Conservation (phyloP, 2,888 invertebrate genomes). For the Philaethria dido region DNA sequence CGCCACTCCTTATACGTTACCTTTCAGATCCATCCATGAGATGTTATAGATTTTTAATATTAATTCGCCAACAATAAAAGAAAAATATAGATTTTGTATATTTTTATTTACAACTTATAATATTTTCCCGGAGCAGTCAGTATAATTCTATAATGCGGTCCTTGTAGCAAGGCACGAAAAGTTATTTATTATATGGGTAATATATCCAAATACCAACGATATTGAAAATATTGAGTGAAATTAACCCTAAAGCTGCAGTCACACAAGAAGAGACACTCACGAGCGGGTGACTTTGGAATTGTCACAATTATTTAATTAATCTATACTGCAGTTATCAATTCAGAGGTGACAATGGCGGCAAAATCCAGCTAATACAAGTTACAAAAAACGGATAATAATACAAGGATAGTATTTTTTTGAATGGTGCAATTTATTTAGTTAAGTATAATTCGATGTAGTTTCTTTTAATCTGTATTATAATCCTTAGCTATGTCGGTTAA, state of each 20-base stretch:
- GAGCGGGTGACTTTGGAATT: neutral
- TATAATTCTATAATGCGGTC: slow-evolving; percentile 53
- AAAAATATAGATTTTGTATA: slow-evolving; percentile 26
- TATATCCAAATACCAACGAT: slow-evolving; percentile 26
- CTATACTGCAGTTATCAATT: neutral
- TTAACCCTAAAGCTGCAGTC: neutral
- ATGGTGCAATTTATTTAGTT: too few species aligned
- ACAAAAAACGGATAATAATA: too few species aligned
- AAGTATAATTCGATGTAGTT: too few species aligned
- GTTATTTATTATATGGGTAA: slow-evolving; percentile 26
- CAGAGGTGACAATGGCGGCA: too few species aligned
- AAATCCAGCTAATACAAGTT: too few species aligned
- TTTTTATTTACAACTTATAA: slow-evolving; percentile 76
- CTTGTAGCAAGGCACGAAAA: slow-evolving; percentile 50
- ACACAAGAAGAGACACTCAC: slow-evolving; percentile 1
- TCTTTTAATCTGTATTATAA: too few species aligned
- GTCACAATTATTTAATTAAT: neutral
- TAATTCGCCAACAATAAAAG: slow-evolving; percentile 21
- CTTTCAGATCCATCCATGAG: too few species aligned
- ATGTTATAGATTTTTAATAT: too few species aligned
- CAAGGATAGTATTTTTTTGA: too few species aligned
- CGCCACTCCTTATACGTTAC: too few species aligned
- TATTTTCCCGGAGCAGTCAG: slow-evolving; percentile 68
- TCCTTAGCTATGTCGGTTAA: too few species aligned
- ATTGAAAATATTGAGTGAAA: slow-evolving; percentile 14